Conservation (phyloP, 2,888 invertebrate genomes). For the Melanargia galathea region DNA sequence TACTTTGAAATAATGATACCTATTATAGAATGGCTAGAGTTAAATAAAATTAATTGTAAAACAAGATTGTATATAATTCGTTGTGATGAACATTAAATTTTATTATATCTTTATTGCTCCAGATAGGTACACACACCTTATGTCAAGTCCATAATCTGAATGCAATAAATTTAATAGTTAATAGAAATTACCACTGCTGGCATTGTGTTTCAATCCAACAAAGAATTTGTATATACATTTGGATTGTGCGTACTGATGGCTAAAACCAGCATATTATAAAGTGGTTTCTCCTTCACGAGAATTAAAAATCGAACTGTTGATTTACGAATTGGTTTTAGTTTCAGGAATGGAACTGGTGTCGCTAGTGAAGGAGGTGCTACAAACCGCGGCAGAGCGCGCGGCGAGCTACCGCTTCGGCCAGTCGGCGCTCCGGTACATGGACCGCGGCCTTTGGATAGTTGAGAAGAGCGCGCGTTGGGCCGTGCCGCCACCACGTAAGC, state of each 20-base stretch:
- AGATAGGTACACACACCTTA: too few relatives aligned
- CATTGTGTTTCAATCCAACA: too few relatives aligned
- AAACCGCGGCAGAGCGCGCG: slow-evolving; percentile 62
- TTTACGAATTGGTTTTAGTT: slow-evolving; percentile 32
- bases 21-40: neutral
- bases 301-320: neutral
- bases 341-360: slow-evolving; percentile 70
- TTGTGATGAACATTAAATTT: too few relatives aligned
- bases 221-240: neutral
- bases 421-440: slow-evolving; percentile 65
- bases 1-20: neutral
- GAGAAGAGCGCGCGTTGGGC: slow-evolving; percentile 83
- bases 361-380: slow-evolving; percentile 62
- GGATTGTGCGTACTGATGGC: too few relatives aligned
- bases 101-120: too few relatives aligned
- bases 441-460: slow-evolving; percentile 76
- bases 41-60: neutral
- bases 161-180: too few relatives aligned
- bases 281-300: neutral
- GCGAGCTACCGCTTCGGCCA: slow-evolving; percentile 77
- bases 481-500: slow-evolving; percentile 75
- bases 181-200: too few relatives aligned
- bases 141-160: too few relatives aligned
- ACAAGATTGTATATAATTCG: neutral
- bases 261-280: neutral